Conservation (phyloP, 2,888 invertebrate species). For the Rosalia funebris region DNA sequence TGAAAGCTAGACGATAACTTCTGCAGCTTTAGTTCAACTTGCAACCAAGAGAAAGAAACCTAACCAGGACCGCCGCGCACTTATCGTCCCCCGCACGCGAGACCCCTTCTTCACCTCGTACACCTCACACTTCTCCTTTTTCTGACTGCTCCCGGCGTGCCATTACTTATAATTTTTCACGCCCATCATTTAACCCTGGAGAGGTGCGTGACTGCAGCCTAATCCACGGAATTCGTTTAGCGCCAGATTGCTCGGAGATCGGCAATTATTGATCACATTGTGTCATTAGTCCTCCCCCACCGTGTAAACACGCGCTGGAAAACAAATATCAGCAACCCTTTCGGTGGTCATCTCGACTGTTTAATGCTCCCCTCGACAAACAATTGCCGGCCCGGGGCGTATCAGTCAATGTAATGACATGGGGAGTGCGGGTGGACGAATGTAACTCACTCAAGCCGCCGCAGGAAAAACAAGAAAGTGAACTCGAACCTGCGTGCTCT, state of each 20-base stretch:
- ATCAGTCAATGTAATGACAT: not conserved
- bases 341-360: constrained; percentile 48
- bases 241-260: constrained; percentile 47
- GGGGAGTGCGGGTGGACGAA: not conserved
- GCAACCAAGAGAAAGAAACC: too few relatives aligned
- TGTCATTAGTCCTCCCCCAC: constrained; percentile 43
- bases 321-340: constrained; percentile 49
- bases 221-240: constrained; percentile 46
- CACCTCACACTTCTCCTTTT: not conserved
- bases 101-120: not conserved
- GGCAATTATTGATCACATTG: constrained; percentile 49
- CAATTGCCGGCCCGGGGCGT: constrained; percentile 36
- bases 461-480: not conserved
- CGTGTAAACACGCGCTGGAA: constrained; percentile 45
- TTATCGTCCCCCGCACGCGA: too few relatives aligned
- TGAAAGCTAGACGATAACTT: too few relatives aligned
- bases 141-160: constrained; percentile 5
- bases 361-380: constrained; percentile 48
- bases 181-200: constrained; percentile 24
- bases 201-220: constrained; percentile 41
- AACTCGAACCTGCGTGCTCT: too few relatives aligned
- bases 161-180: constrained; percentile 22
- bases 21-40: too few relatives aligned
- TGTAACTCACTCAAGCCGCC: not conserved
- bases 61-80: too few relatives aligned